Evolutionary conservation across 1,140 invertebrate species (phyloP).

Genomic region (Caenorhabditis brenneri): DNA sequence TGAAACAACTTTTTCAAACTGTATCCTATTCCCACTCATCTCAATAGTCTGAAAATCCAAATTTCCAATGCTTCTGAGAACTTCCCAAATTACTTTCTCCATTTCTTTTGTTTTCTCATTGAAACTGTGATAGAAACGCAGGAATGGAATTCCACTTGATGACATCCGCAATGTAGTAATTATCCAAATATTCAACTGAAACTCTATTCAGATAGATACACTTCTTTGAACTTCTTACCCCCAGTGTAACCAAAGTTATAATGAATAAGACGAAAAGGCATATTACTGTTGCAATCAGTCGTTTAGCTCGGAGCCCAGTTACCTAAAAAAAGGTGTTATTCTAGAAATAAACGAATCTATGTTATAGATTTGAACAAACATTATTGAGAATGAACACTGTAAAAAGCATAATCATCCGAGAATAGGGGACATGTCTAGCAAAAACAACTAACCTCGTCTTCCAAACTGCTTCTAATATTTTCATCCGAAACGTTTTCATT

Average conservation of each 20-base stretch:
- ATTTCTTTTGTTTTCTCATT: slow-evolving; percentile 17
- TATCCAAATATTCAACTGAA: not conserved
- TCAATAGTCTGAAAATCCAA: not conserved
- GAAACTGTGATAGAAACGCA: slow-evolving; percentile 7
- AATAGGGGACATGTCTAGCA: too few species aligned
- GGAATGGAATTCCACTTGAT: slow-evolving; percentile 15
- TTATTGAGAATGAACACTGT: too few species aligned
- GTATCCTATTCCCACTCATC: not conserved
- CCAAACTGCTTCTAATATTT: not conserved
- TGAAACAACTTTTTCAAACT: not conserved
- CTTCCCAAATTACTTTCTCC: slow-evolving; percentile 17
- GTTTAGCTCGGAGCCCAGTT: not conserved
- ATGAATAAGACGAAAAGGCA: not conserved
- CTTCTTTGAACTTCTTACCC: not conserved
- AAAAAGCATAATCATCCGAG: too few species aligned
- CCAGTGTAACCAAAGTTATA: not conserved
- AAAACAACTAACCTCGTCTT: not conserved
- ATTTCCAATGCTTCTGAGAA: too few species aligned
- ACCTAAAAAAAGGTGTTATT: not conserved
- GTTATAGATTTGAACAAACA: too few species aligned
- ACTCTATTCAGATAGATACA: not conserved
- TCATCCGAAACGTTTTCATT: not conserved
- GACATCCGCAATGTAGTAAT: not conserved
- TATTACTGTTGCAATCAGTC: not conserved
- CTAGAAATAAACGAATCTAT: not conserved